Percentiles rank a stretch among this genome's conserved stretches.
These are phyloP conservation scores for Myiopsitta monachus DNA, from an alignment of 2,113 vertebrate genomes.

Conservation along the genomic window DNA sequence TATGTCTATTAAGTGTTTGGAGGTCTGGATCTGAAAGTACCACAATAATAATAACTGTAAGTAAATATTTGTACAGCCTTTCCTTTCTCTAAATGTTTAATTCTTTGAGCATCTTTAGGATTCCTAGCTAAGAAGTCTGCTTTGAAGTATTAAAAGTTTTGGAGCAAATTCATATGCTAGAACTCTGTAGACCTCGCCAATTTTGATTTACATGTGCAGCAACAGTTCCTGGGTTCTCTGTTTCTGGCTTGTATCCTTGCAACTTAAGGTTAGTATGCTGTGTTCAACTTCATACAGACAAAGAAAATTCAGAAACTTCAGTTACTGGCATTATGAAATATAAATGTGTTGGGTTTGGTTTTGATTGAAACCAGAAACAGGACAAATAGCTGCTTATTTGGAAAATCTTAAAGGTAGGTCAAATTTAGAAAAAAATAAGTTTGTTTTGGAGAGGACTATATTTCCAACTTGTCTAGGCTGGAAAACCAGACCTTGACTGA, in stretches of 20 bases:
- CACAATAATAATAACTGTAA: slow-evolving; percentile 48
- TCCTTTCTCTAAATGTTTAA: slow-evolving; percentile 66
- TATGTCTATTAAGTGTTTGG: slow-evolving; percentile 35
- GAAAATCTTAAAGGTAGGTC: slow-evolving; percentile 12
- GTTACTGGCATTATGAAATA: not conserved
- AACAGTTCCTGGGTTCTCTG: not conserved
- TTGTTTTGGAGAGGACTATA: slow-evolving; percentile 17
- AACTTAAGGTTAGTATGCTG: not conserved
- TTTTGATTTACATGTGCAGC: not conserved
- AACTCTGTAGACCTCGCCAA: not conserved
- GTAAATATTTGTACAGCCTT: slow-evolving; percentile 71
- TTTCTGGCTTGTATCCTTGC: not conserved
- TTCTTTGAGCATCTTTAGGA: slow-evolving; percentile 58
- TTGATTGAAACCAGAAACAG: slow-evolving; percentile 30
- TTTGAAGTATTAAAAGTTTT: slow-evolving; percentile 6
- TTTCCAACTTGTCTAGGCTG: slow-evolving; percentile 1
- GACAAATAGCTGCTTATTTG: slow-evolving; percentile 28
- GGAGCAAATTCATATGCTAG: slow-evolving; percentile 1
- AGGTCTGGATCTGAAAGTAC: slow-evolving; percentile 35
- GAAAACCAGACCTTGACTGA: not conserved
- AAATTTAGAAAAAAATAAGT: not conserved
- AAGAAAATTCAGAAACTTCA: not conserved
- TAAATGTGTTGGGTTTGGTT: not conserved
- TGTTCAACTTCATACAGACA: not conserved
- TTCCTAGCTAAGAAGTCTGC: slow-evolving; percentile 53